A percentile compares a stretch with the other conserved stretches of the same genome.
Evolutionary conservation across 2,888 invertebrate genomes (phyloP).

Genomic region (Sphecodes monilicornis): DNA sequence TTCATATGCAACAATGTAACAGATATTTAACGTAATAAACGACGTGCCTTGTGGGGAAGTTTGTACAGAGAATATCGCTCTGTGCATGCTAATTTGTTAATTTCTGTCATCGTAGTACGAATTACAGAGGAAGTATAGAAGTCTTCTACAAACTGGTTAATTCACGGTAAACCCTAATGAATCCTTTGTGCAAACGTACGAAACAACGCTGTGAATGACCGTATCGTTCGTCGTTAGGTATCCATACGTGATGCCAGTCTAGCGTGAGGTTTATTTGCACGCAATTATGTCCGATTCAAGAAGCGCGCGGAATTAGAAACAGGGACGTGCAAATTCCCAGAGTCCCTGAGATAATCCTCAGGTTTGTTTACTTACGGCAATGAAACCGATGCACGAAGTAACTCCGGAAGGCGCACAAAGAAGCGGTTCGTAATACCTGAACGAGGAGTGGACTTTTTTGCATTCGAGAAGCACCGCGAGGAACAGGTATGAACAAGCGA

Average conservation of each 20-base stretch:
- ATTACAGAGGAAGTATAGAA: not conserved
- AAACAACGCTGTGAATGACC: slow-evolving; percentile 41
- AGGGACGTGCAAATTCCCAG: slow-evolving; percentile 67
- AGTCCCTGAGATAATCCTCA: slow-evolving; percentile 69
- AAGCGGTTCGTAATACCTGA: slow-evolving; percentile 22
- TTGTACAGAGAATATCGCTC: not conserved
- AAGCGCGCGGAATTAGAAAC: slow-evolving; percentile 68
- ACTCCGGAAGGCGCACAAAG: slow-evolving; percentile 19
- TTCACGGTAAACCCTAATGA: not conserved
- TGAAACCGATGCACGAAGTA: slow-evolving; percentile 28
- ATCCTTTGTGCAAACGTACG: slow-evolving; percentile 38
- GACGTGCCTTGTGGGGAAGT: not conserved
- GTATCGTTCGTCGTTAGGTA: slow-evolving; percentile 24
- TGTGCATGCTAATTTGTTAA: not conserved
- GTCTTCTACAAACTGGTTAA: not conserved
- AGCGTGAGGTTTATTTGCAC: slow-evolving; percentile 63
- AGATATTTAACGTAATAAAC: not conserved
- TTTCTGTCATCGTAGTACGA: not conserved
- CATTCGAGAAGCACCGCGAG: slow-evolving; percentile 34
- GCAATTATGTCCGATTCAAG: slow-evolving; percentile 59
- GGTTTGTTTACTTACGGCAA: slow-evolving; percentile 68
- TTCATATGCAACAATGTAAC: no score
- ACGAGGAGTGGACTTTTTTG: slow-evolving; percentile 31
- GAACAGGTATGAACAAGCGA: not conserved
- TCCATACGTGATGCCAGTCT: slow-evolving; percentile 40